These are phyloP conservation scores for Aphaenogaster floridana DNA, from an alignment of 1,140 invertebrate species.

Conservation along the genomic window DNA sequence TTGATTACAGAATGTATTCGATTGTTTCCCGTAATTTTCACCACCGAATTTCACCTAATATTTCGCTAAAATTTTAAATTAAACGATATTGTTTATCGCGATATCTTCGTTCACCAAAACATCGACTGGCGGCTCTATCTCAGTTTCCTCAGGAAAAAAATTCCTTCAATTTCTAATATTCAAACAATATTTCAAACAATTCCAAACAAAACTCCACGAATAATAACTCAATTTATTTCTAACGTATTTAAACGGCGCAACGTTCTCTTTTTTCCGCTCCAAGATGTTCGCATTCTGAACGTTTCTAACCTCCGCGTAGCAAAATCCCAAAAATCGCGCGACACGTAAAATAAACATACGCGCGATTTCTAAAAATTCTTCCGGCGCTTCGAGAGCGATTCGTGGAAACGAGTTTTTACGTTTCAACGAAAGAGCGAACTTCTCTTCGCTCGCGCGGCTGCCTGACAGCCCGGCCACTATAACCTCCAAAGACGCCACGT, in stretches of 20 bases:
- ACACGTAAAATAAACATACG: background rate
- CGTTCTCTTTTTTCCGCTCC: background rate
- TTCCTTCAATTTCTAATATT: background rate
- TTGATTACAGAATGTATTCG: background rate
- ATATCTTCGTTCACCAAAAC: background rate
- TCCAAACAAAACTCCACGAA: background rate
- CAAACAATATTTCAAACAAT: background rate
- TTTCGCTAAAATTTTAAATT: background rate
- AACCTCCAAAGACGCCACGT: constrained; percentile 66
- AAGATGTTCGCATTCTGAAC: background rate
- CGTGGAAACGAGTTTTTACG: background rate
- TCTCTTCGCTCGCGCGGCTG: background rate
- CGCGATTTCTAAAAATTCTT: background rate
- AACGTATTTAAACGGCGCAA: background rate
- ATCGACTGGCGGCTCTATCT: background rate
- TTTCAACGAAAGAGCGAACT: background rate
- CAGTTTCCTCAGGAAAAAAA: background rate
- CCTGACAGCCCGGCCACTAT: constrained; percentile 36
- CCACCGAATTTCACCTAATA: background rate
- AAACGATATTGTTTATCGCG: background rate
- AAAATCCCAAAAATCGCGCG: background rate
- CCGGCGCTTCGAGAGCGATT: background rate
- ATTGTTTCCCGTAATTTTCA: background rate
- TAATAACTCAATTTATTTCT: background rate
- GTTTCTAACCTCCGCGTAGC: background rate